Conservation (phyloP, 1,140 invertebrate genomes). For the Drosophila tsacasi region DNA sequence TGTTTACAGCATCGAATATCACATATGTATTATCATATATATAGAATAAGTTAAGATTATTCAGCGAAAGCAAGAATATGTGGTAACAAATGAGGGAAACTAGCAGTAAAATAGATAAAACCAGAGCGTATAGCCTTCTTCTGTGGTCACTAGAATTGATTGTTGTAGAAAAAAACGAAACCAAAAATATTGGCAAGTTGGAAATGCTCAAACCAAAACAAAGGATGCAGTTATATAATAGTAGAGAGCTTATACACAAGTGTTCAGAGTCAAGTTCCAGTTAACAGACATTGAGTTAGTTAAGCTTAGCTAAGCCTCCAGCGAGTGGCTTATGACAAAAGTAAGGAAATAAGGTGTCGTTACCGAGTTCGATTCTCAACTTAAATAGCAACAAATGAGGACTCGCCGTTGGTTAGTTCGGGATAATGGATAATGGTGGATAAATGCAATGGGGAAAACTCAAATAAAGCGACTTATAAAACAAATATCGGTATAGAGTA, state of each 20-base stretch:
- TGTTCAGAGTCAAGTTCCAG: constrained; percentile 41
- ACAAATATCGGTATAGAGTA: constrained; percentile 38
- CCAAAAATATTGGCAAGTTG: constrained; percentile 2
- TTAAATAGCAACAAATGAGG: constrained; percentile 42
- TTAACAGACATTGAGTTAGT: constrained; percentile 51
- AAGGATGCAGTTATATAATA: constrained; percentile 46
- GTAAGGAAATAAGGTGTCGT: constrained; percentile 15
- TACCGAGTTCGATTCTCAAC: constrained; percentile 38
- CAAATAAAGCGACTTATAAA: constrained; percentile 51
- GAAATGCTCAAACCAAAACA: constrained; percentile 38
- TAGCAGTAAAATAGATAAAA: constrained; percentile 26
- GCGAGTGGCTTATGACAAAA: constrained; percentile 8
- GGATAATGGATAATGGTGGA: constrained; percentile 25
- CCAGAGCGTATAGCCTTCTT: constrained; percentile 32
- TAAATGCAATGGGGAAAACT: constrained; percentile 43
- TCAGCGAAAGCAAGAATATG: constrained; percentile 41
- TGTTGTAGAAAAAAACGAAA: constrained; percentile 1
- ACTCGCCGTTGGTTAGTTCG: constrained; percentile 46
- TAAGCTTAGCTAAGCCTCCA: constrained; percentile 39
- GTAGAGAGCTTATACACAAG: constrained; percentile 46
- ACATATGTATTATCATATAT: constrained; percentile 39
- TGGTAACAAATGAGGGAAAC: constrained; percentile 36
- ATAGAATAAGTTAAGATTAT: constrained; percentile 45
- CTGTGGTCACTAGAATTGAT: constrained; percentile 21
- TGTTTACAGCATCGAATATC: constrained; percentile 65